A percentile compares a stretch with the other conserved stretches of the same genome.
Conservation (phyloP, 2,113 vertebrate species). For the Campylorhamphus procurvoides region DNA sequence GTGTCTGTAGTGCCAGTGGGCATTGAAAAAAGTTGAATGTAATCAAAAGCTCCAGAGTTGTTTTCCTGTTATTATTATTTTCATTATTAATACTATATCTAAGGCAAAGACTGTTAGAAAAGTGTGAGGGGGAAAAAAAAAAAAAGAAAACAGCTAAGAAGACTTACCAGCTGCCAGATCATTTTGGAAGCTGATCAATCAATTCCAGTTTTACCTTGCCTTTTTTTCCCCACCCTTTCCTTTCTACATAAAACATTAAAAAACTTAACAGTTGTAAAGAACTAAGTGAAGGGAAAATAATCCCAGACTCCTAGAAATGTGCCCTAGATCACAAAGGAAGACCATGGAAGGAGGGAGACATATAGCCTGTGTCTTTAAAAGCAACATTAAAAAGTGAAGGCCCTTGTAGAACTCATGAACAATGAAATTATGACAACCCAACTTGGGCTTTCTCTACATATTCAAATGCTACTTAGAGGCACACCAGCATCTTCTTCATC, state of each 20-base stretch:
- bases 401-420: background rate
- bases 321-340: background rate
- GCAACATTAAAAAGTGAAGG: background rate
- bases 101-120: background rate
- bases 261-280: background rate
- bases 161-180: background rate
- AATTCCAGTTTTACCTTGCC: background rate
- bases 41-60: background rate
- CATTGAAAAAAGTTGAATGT: background rate
- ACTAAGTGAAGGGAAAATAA: background rate
- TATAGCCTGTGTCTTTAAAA: background rate
- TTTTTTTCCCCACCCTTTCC: background rate
- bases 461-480: background rate
- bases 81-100: background rate
- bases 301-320: background rate
- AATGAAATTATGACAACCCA: background rate
- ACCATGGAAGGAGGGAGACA: background rate
- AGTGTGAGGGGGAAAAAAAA: background rate
- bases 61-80: background rate
- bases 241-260: background rate
- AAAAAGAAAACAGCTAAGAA: background rate
- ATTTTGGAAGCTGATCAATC: constrained; percentile 10
- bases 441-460: background rate
- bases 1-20: background rate
- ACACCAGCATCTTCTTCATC: background rate